Conservation (phyloP, 2,113 vertebrate genomes). For the Chauna torquata region DNA sequence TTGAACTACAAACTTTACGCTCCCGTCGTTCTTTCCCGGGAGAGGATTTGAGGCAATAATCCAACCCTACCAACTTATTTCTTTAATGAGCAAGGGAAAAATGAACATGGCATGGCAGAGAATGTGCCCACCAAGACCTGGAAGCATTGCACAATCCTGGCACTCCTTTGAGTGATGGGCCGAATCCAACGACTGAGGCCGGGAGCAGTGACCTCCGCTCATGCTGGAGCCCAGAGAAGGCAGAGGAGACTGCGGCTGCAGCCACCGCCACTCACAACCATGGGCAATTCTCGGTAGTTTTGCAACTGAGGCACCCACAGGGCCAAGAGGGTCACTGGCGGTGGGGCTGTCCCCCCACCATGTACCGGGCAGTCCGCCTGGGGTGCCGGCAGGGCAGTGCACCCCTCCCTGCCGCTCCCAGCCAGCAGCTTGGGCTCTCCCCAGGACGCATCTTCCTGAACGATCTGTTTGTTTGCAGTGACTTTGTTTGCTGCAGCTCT, state of each 20-base stretch:
- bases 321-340: background rate
- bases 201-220: background rate
- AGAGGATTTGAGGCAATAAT: conserved; percentile 27
- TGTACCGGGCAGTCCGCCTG: background rate
- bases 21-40: background rate
- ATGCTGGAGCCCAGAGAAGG: background rate
- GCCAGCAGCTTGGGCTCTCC: background rate
- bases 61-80: background rate
- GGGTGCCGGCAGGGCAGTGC: background rate
- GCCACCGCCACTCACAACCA: background rate
- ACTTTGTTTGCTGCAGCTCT: background rate
- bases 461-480: background rate
- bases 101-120: background rate
- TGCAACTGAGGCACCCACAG: background rate
- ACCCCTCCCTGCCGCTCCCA: background rate
- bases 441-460: background rate
- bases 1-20: conserved; percentile 36
- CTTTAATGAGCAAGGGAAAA: background rate
- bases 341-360: background rate
- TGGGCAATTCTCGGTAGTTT: background rate
- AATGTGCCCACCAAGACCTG: accelerated
- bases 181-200: background rate
- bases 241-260: background rate
- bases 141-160: accelerated
- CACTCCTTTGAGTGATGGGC: background rate